phyloP scores from a whole-genome alignment of 2,797 vertebrate genomes.

The Mus caroli region DNA sequence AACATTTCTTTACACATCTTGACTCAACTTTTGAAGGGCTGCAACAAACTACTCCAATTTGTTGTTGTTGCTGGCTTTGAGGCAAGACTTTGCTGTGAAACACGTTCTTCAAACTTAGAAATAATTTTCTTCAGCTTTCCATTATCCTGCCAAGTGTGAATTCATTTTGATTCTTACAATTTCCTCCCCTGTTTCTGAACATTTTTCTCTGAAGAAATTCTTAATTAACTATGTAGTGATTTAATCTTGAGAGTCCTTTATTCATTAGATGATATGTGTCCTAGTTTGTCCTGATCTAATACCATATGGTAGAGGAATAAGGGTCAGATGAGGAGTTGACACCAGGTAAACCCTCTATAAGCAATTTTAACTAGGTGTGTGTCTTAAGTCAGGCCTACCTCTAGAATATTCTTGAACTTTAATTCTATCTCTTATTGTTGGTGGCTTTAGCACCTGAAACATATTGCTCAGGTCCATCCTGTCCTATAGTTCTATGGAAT shows the following conservation, averaged over 20 bases:
- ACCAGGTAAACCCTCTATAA: neutral
- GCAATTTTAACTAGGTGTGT: neutral
- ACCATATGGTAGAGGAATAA: neutral
- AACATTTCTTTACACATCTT: neutral
- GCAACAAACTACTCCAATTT: too few relatives aligned
- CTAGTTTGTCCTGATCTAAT: neutral
- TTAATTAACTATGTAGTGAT: neutral
- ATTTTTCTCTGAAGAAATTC: neutral
- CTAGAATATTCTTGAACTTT: neutral
- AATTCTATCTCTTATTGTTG: neutral
- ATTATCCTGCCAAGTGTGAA: neutral
- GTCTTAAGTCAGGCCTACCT: neutral
- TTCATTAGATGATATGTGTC: neutral
- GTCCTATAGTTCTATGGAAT: neutral
- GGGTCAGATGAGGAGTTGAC: too few relatives aligned
- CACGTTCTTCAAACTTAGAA: neutral
- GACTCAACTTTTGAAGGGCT: neutral
- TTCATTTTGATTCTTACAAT: neutral
- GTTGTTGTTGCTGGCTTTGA: neutral
- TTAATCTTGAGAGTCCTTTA: neutral
- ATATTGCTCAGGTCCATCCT: neutral
- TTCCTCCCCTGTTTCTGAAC: neutral
- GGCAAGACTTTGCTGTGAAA: neutral
- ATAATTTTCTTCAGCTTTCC: neutral
- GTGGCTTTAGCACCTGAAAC: neutral